Evolutionary conservation across 2,797 vertebrate species (phyloP).

Genomic region (Pelobates cultripes): DNA sequence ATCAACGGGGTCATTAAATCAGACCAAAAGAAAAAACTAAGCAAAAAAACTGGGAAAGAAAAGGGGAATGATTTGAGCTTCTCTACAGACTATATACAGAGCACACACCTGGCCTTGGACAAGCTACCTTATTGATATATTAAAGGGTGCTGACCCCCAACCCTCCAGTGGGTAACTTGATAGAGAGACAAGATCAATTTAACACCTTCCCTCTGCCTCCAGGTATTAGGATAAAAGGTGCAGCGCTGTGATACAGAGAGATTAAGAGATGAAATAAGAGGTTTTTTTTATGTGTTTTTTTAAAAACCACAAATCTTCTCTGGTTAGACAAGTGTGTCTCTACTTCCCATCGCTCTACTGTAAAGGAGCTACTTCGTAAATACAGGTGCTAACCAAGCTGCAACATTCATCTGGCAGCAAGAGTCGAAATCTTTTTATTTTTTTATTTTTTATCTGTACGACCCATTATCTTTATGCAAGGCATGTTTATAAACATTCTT

Average conservation of each 20-base stretch:
- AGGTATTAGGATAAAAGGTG: conserved; percentile 37
- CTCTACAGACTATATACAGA: conserved; percentile 48
- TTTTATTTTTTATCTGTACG: background rate
- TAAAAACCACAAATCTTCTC: background rate
- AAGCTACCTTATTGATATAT: conserved; percentile 34
- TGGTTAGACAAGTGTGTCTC: background rate
- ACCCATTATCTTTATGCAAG: background rate
- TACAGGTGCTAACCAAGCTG: background rate
- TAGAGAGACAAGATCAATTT: conserved; percentile 5
- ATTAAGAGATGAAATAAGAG: background rate
- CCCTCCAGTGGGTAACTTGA: conserved; percentile 6
- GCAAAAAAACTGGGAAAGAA: background rate
- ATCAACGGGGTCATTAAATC: conserved; percentile 49
- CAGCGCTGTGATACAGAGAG: conserved; percentile 38
- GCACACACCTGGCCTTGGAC: conserved; percentile 39
- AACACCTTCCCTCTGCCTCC: background rate
- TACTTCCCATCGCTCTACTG: background rate
- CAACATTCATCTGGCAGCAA: background rate
- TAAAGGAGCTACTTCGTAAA: background rate
- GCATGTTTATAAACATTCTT: background rate
- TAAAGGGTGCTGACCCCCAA: conserved; percentile 22
- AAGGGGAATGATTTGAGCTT: conserved; percentile 18
- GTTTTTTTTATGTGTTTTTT: background rate
- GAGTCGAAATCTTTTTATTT: background rate
- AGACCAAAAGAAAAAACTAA: conserved; percentile 33